A percentile compares a stretch with the other conserved stretches of the same genome.
phyloP scores from a whole-genome alignment of 2,888 invertebrate species.

The Serrognathus titanus region DNA sequence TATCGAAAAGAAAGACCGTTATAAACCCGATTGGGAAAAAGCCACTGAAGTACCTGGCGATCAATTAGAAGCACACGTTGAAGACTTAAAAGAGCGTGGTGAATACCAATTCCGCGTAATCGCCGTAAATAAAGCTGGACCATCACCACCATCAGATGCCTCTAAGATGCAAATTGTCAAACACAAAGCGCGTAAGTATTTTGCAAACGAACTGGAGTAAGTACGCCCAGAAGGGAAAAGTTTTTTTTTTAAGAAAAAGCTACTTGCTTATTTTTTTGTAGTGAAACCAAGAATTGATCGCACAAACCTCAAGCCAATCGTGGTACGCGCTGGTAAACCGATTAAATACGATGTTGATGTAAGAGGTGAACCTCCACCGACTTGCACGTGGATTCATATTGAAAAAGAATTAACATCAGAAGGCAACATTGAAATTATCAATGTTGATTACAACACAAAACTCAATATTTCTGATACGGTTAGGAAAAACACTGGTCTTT shows the following conservation, averaged over 20 bases:
- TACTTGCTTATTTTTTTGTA: constrained; percentile 43
- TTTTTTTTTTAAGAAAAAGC: background rate
- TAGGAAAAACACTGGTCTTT: constrained; percentile 84
- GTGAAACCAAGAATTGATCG: constrained; percentile 97
- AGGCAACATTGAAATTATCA: constrained; percentile 71
- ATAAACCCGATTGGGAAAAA: constrained; percentile 85
- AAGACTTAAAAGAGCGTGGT: constrained; percentile 82
- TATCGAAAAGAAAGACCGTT: constrained; percentile 85
- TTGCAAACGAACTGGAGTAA: background rate
- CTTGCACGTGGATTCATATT: constrained; percentile 84
- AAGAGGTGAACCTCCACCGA: constrained; percentile 93
- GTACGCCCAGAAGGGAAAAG: background rate
- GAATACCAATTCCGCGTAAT: constrained; percentile 90
- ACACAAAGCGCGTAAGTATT: constrained; percentile 75
- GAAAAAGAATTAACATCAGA: constrained; percentile 72
- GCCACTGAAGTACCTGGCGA: constrained; percentile 80
- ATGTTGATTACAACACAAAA: constrained; percentile 89
- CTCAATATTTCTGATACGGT: constrained; percentile 73
- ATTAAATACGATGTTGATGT: constrained; percentile 92
- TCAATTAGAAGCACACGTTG: constrained; percentile 71
- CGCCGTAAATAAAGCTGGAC: constrained; percentile 92
- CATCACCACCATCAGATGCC: constrained; percentile 84
- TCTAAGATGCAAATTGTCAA: constrained; percentile 86
- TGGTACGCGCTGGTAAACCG: constrained; percentile 86
- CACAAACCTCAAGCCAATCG: constrained; percentile 85